Base-by-base conservation (phyloP, 2,113 vertebrate species). In the Hydrolagus affinis region DNA sequence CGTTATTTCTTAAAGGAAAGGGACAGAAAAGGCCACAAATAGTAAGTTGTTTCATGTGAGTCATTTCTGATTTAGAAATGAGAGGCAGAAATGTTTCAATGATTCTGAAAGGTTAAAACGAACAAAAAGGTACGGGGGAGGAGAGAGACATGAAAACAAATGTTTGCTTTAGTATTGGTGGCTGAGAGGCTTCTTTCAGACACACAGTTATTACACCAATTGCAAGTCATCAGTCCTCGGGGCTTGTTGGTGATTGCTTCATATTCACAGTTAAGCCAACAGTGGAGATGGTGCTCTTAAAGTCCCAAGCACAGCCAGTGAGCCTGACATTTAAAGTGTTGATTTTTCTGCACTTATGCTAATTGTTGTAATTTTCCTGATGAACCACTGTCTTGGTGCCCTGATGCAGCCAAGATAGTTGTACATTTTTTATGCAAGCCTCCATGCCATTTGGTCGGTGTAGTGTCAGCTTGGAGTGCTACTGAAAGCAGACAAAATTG, bases 331-430 rank as follows among this genome's bases (percentile, higher is more conserved):
- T 99, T 99, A 97, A 98, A 98, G 97, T 99, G 97, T 98, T 99
- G 97, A 98, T 98, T 98, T 98, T 97, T 97, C 96, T 98, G 97
- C 98, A 98, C 97, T 99, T 99, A 99, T 98, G 97, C 95, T 99
- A 99, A 99, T 99, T 98, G 98, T 99, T 98, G 97, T 99, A 98
- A 99, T 99, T 98, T 98, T 99, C 97, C 97, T 99, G 98, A 99
- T 99, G 97, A 98, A 97, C 96, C 97, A 95, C 95, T 95, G 96
- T 98, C 97, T 96, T 98, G 97, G 96, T 96, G 97, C 96, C 96
- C 97, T 96, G 97, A 97, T 97, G 97, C 95, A 96, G 96, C 97
- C 96, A 97, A 98, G 97, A 98, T 98, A 98, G 97, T 98, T 98
- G 97, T 98, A 96, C 96, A 97, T 98, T 98, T 98, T 98, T 96